Percentiles rank a stretch among this genome's conserved stretches.
phyloP scores from a whole-genome alignment of 2,113 vertebrate species.

The Gymnobelideus leadbeateri region DNA sequence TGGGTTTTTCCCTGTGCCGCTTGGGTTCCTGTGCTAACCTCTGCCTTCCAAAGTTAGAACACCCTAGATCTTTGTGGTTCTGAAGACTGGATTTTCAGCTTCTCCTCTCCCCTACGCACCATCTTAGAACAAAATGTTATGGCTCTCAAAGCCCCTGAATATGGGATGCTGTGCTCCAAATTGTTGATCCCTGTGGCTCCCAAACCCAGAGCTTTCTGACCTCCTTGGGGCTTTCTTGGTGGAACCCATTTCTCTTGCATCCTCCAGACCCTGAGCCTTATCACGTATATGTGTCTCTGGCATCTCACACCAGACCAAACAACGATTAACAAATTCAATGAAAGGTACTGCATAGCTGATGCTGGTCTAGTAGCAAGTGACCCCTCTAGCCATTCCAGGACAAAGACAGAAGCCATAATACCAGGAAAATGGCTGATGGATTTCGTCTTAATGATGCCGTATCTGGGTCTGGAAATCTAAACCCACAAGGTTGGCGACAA shows the following conservation, averaged over 20 bases:
- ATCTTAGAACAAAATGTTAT: not conserved
- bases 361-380: too few species aligned
- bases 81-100: not conserved
- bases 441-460: too few species aligned
- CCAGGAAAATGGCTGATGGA: too few species aligned
- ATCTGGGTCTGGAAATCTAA: too few species aligned
- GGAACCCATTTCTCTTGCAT: not conserved
- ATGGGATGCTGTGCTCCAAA: not conserved
- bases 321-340: not conserved
- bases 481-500: too few species aligned
- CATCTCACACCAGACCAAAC: not conserved
- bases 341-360: too few species aligned
- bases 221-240: not conserved
- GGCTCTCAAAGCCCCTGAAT: not conserved
- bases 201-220: not conserved
- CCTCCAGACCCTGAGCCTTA: not conserved
- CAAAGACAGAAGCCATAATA: too few species aligned
- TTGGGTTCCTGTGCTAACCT: not conserved
- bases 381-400: too few species aligned
- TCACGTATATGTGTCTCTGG: not conserved
- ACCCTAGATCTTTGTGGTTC: not conserved
- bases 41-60: not conserved
- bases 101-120: not conserved
- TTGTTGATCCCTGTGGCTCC: not conserved
- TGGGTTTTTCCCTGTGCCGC: not conserved